Percentiles rank a stretch among this genome's conserved stretches.
These are phyloP conservation scores for Corythornis leucogaster DNA, from an alignment of 2,797 vertebrate species.

Conservation along the genomic window DNA sequence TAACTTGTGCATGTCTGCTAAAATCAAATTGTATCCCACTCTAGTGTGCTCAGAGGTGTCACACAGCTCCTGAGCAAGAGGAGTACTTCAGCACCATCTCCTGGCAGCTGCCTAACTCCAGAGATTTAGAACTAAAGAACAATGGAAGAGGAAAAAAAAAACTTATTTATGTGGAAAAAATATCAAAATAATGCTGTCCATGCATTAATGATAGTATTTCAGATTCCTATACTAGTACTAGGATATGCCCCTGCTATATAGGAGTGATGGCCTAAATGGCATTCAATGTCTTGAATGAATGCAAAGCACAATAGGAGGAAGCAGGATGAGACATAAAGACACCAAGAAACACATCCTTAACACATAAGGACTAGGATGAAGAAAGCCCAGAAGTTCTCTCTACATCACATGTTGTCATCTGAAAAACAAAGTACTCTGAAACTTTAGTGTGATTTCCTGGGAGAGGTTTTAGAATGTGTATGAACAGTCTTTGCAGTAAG, in stretches of 20 bases:
- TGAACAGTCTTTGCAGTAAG: not conserved
- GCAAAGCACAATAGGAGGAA: not conserved
- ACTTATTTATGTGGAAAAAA: not conserved
- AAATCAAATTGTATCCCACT: not conserved
- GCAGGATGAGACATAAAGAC: not conserved
- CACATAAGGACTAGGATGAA: not conserved
- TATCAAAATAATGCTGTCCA: not conserved
- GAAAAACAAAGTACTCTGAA: not conserved
- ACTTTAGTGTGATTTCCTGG: not conserved
- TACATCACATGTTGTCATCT: not conserved
- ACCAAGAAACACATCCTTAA: not conserved
- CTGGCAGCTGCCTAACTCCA: not conserved
- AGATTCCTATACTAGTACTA: not conserved
- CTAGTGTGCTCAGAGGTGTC: not conserved
- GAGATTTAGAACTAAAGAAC: not conserved
- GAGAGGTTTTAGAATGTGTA: not conserved
- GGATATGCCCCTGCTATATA: not conserved
- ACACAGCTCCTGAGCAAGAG: not conserved
- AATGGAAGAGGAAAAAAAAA: not conserved
- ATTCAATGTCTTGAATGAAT: not conserved
- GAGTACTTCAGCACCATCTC: conserved; percentile 61
- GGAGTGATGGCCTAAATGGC: not conserved
- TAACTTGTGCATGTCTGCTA: not conserved
- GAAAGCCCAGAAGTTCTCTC: not conserved
- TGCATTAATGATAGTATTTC: not conserved